Evolutionary conservation across 2,888 invertebrate genomes (phyloP).

Genomic region (Xestia c-nigrum): DNA sequence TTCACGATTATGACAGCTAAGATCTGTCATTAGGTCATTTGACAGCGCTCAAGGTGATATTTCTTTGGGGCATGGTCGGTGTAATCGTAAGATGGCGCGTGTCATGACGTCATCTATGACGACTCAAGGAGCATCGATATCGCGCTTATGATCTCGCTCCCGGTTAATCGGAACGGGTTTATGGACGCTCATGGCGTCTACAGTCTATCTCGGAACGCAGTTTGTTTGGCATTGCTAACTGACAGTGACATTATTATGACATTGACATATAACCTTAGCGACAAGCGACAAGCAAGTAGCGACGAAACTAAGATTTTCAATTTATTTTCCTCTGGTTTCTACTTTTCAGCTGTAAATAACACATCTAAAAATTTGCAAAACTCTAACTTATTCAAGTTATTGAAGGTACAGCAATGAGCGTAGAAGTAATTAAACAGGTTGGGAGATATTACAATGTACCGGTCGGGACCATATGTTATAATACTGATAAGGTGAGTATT

Average conservation of each 20-base stretch:
- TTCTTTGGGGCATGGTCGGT: no score
- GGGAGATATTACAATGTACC: constrained; percentile 89
- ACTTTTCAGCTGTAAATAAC: neutral
- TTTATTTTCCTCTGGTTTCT: neutral
- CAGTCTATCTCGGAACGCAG: no score
- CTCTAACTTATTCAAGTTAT: neutral
- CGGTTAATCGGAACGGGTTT: no score
- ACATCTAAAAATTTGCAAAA: neutral
- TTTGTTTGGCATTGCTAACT: neutral
- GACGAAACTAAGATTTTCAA: neutral
- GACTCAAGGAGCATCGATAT: no score
- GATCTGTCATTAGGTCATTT: no score
- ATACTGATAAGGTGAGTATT: constrained; percentile 88
- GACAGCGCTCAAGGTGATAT: no score
- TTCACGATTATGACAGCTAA: no score
- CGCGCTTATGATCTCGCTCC: no score
- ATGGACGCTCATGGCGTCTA: no score
- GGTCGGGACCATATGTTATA: constrained; percentile 88
- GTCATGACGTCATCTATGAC: no score
- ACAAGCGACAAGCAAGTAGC: neutral
- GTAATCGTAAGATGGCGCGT: no score
- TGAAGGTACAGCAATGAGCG: constrained; percentile 70
- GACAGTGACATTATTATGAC: neutral
- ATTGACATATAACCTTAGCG: neutral
- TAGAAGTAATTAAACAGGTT: constrained; percentile 86